Base-by-base conservation (phyloP, 2,113 vertebrate species). In the Parotia lawesii region DNA sequence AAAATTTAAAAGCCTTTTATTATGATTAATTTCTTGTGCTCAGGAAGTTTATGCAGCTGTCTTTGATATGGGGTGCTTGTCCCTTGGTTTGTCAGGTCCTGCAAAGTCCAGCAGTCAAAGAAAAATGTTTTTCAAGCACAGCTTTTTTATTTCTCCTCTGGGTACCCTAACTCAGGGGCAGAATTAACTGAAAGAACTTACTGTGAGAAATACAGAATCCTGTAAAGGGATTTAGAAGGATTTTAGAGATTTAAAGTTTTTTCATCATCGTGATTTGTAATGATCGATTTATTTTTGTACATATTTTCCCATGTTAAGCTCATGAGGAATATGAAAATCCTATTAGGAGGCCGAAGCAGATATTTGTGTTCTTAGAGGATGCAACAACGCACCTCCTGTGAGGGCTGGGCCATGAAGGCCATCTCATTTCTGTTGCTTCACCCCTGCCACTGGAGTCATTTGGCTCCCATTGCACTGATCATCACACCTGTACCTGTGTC, bases 41-140 rank as follows among this genome's bases (percentile, higher is more conserved):
- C 85, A 95, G 94, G 94, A 94, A 92, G 94, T 94, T 96, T 93
- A 86, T 93, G 90, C 92, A 95, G 94, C 90, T 97, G 85, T 81
- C 80, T 72, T 87, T 95, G 87, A 85, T 87, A 33, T 70, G 51
- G 50, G 42, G 65, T 67, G 71, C 48, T 81, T 87, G 70, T 88
- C 76, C 54, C 66, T 70, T 90, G 73, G 38, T 79, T 90, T 92
- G 44, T 87, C 72, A 92, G 58, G 69, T 71, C 81, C 67, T 82
- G 61, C 74, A 67, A 91, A 93, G 78, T 94, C 82, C 61, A 93
- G 54, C 75, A 94, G 87, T 66, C 71, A 91, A 90, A 93, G 73
- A 80, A 86, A 91, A 96, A 53, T 62, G 38, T 85, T 94, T 93
- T 85, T 66, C 76, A 82, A 85, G 54, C 16, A 31, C 27, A 62